phyloP scores from a whole-genome alignment of 2,888 invertebrate species.

The Macaria liturata region DNA sequence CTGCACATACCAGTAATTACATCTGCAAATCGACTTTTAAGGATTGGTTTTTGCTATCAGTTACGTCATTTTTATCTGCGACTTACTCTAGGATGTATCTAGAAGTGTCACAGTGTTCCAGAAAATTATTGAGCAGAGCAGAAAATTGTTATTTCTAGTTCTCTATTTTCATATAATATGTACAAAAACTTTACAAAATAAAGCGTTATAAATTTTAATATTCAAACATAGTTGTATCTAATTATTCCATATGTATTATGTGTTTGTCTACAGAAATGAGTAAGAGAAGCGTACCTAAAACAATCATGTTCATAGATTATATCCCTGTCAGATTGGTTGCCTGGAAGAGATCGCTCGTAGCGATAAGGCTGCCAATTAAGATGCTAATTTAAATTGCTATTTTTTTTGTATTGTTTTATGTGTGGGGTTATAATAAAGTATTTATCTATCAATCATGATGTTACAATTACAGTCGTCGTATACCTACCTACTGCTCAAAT shows the following conservation, averaged over 20 bases:
- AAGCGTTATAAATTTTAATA: neutral
- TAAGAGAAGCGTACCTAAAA: too few species aligned
- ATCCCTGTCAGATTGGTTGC: too few species aligned
- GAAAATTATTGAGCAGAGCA: neutral
- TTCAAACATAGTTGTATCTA: too few species aligned
- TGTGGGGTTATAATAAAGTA: too few species aligned
- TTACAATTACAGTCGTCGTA: neutral
- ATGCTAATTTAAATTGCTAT: too few species aligned
- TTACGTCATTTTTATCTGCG: neutral
- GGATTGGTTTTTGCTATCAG: neutral
- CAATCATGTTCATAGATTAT: too few species aligned
- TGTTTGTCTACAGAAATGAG: too few species aligned
- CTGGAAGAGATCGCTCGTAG: too few species aligned
- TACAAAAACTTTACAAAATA: neutral
- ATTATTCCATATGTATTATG: too few species aligned
- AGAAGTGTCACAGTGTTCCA: neutral
- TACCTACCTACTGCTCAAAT: too few species aligned
- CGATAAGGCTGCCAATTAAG: too few species aligned
- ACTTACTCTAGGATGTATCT: neutral
- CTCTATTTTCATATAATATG: neutral
- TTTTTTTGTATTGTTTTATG: too few species aligned
- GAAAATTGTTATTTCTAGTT: neutral
- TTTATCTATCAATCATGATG: neutral
- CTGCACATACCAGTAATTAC: constrained; percentile 12
- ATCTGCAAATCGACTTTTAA: neutral